phyloP scores from a whole-genome alignment of 2,888 invertebrate species.

The Steinernema hermaphroditum region DNA sequence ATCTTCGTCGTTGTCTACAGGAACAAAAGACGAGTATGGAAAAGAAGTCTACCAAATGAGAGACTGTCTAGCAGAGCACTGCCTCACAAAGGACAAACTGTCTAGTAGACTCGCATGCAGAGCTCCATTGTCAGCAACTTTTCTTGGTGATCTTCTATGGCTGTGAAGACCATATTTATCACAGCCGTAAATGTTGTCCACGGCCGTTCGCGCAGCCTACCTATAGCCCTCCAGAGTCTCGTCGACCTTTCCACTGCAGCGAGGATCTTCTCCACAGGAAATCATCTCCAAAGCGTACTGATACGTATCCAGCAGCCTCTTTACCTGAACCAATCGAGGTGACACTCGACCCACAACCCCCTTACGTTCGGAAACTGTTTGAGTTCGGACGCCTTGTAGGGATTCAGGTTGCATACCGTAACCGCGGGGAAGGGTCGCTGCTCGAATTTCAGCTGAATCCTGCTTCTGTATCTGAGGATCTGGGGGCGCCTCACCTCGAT shows the following conservation, averaged over 20 bases:
- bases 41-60: too few relatives aligned
- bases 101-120: conserved; percentile 39
- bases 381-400: conserved; percentile 31
- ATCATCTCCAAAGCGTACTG: conserved; percentile 36
- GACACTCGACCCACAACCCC: too few relatives aligned
- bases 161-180: too few relatives aligned
- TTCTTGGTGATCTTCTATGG: too few relatives aligned
- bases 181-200: neutral
- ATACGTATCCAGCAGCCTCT: conserved; percentile 37
- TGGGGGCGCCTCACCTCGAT: conserved; percentile 31
- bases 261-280: conserved; percentile 10
- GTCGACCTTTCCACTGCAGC: conserved; percentile 14
- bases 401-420: conserved; percentile 43
- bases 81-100: too few relatives aligned
- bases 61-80: neutral
- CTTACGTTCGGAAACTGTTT: conserved; percentile 24
- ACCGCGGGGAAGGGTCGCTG: conserved; percentile 43
- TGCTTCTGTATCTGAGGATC: neutral
- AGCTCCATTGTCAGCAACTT: too few relatives aligned
- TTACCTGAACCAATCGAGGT: too few relatives aligned
- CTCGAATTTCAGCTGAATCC: conserved; percentile 36
- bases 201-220: conserved; percentile 18
- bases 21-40: too few relatives aligned
- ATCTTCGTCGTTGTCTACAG: too few relatives aligned
- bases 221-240: conserved; percentile 33